Conservation (phyloP, 2,113 vertebrate genomes). For the Panthera uncia region DNA sequence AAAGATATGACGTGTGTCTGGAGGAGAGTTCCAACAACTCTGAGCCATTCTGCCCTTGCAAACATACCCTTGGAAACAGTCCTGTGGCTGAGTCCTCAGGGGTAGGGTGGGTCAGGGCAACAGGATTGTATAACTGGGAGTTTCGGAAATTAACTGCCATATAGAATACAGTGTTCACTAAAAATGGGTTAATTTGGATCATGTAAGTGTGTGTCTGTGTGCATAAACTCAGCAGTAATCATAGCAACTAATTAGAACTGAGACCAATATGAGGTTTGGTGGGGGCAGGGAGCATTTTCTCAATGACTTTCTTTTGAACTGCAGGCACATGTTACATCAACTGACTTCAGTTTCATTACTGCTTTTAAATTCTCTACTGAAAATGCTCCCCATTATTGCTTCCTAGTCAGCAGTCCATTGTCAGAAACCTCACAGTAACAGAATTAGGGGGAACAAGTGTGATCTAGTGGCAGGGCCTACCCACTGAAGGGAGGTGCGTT, state of each 20-base stretch:
- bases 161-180: neutral
- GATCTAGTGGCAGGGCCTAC: neutral
- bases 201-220: neutral
- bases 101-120: too few species aligned
- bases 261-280: neutral
- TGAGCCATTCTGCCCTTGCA: too few species aligned
- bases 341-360: neutral
- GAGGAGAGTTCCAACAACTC: neutral
- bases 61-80: neutral
- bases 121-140: neutral
- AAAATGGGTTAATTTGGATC: neutral
- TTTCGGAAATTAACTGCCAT: neutral
- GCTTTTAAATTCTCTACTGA: neutral
- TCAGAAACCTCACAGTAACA: neutral
- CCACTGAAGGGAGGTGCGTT: too few species aligned
- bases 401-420: neutral
- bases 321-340: neutral
- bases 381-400: neutral
- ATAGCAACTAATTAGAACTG: neutral
- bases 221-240: slow-evolving; percentile 7
- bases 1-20: neutral
- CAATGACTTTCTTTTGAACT: neutral
- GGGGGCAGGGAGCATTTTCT: neutral
- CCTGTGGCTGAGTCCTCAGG: neutral
- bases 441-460: neutral